A percentile compares a stretch with the other conserved stretches of the same genome.
Conservation (phyloP, 2,113 vertebrate genomes). For the Mungos mungo region DNA sequence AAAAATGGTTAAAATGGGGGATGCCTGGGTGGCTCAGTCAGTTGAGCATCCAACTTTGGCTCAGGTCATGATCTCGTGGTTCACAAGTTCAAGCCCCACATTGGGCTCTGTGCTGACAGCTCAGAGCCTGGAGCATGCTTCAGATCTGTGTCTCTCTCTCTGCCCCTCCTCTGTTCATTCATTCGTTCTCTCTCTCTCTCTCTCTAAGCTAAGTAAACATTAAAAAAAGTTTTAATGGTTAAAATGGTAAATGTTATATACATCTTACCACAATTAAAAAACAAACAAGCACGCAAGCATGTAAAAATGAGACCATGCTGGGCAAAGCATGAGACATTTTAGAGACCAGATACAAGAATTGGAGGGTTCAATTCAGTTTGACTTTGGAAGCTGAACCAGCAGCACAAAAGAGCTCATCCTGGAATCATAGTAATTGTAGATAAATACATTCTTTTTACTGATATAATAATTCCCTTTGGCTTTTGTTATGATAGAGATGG, state of each 20-base stretch:
- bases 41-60: no score
- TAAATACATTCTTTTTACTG: background rate
- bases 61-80: no score
- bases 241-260: background rate
- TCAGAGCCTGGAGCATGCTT: no score
- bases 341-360: background rate
- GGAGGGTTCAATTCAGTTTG: background rate
- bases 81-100: no score
- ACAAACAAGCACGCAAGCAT: background rate
- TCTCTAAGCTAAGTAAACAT: no score
- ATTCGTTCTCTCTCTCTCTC: no score
- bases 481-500: background rate
- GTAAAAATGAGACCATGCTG: background rate
- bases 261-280: background rate
- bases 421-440: background rate
- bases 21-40: no score
- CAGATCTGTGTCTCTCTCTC: no score
- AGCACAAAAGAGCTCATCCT: background rate
- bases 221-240: background rate
- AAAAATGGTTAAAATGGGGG: background rate
- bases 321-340: background rate
- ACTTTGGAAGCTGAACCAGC: background rate
- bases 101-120: no score
- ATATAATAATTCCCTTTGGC: background rate
- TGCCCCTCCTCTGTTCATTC: no score